Evolutionary conservation across 35 echinoderm and acorn worm species (phyloP).

Genomic region (Patiria miniata): DNA sequence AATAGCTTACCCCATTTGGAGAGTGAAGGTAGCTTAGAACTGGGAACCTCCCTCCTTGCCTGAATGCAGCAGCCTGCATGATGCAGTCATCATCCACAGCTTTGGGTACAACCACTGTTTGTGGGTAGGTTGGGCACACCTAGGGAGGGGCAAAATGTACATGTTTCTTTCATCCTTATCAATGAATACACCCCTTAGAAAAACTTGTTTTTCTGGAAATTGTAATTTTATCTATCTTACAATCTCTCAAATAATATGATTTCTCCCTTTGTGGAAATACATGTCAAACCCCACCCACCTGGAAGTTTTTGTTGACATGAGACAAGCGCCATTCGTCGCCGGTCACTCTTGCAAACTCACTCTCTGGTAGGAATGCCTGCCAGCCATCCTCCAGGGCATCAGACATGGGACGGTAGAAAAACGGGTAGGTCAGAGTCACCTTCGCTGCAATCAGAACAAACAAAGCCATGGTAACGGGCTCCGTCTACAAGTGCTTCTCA

Average conservation of each 20-base stretch:
- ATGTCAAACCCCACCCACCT: constrained; percentile 29
- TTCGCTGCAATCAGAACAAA: constrained; percentile 39
- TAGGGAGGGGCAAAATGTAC: constrained; percentile 14
- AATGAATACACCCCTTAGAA: too few relatives aligned
- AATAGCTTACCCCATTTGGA: constrained; percentile 61
- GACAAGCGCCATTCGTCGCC: constrained; percentile 87
- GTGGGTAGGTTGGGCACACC: constrained; percentile 81
- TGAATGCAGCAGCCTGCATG: constrained; percentile 78
- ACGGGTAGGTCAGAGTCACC: constrained; percentile 90
- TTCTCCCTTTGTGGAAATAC: not conserved
- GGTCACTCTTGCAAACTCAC: constrained; percentile 78
- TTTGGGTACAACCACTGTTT: constrained; percentile 89
- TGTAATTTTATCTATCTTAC: not conserved
- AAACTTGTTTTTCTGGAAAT: not conserved
- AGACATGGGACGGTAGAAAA: constrained; percentile 92
- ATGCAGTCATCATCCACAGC: constrained; percentile 81
- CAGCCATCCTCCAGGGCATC: constrained; percentile 94
- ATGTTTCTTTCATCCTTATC: too few relatives aligned
- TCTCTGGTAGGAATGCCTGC: constrained; percentile 92
- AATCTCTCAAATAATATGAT: too few relatives aligned
- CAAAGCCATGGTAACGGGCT: too few relatives aligned
- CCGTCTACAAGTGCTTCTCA: too few relatives aligned
- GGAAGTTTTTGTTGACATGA: constrained; percentile 89
- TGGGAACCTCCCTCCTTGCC: constrained; percentile 95
- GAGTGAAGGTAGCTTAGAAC: constrained; percentile 90